Conservation (phyloP, 2,888 invertebrate genomes). For the Magallana nippona region DNA sequence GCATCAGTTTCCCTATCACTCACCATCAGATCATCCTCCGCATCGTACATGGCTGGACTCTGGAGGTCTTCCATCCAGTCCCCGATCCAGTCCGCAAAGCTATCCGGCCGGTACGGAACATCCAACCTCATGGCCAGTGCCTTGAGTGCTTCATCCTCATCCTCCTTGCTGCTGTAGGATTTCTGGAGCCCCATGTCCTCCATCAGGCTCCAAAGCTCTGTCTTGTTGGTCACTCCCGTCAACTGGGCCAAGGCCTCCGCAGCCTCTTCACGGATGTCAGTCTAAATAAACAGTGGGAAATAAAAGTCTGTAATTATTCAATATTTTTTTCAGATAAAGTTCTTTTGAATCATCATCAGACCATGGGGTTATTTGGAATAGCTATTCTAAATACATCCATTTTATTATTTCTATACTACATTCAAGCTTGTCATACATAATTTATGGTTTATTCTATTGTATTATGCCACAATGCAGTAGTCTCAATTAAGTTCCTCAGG, state of each 20-base stretch:
- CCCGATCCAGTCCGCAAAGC: conserved; percentile 55
- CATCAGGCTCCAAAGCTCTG: conserved; percentile 52
- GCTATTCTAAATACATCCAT: too few relatives aligned
- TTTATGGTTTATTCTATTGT: too few relatives aligned
- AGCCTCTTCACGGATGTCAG: conserved; percentile 56
- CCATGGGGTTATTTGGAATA: too few relatives aligned
- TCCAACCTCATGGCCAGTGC: conserved; percentile 50
- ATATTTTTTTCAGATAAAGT: too few relatives aligned
- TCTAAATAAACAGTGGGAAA: conserved; percentile 46
- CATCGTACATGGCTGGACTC: conserved; percentile 55
- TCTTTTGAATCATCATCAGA: neutral
- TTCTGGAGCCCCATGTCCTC: conserved; percentile 53
- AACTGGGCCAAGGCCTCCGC: conserved; percentile 56
- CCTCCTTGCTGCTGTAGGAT: conserved; percentile 57
- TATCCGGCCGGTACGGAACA: conserved; percentile 48
- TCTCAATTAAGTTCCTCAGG: too few relatives aligned
- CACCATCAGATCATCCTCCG: conserved; percentile 54
- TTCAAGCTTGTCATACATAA: too few relatives aligned
- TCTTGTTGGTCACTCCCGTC: conserved; percentile 58
- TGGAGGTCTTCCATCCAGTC: conserved; percentile 61
- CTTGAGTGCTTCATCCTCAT: conserved; percentile 56
- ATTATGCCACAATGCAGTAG: too few relatives aligned
- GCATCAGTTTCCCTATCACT: neutral
- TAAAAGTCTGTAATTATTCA: too few relatives aligned
- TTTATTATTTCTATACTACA: too few relatives aligned